Evolutionary conservation across 2,888 invertebrate genomes (phyloP).

Genomic region (Eupeodes luniger): DNA sequence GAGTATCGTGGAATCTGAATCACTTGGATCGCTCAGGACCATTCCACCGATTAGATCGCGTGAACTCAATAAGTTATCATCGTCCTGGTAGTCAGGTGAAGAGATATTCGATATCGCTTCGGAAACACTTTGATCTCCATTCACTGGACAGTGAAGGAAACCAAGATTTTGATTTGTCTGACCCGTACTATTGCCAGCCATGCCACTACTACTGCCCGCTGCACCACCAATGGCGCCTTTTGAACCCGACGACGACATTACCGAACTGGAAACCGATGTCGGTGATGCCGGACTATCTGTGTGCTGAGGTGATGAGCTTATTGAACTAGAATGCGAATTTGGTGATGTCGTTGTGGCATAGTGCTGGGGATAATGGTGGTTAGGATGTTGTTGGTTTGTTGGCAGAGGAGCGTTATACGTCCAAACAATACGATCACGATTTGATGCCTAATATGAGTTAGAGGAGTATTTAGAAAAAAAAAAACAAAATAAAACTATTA

Average conservation of each 20-base stretch:
- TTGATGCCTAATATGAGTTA: slow-evolving; percentile 80
- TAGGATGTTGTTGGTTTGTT: slow-evolving; percentile 83
- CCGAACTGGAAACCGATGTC: slow-evolving; percentile 94
- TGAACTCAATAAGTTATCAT: slow-evolving; percentile 91
- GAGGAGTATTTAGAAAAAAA: slow-evolving; percentile 17
- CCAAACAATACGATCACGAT: slow-evolving; percentile 91
- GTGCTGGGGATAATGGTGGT: slow-evolving; percentile 84
- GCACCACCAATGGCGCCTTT: slow-evolving; percentile 85
- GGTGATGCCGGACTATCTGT: slow-evolving; percentile 92
- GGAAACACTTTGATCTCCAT: slow-evolving; percentile 91
- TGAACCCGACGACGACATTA: slow-evolving; percentile 92
- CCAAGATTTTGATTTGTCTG: slow-evolving; percentile 72
- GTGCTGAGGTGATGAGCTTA: slow-evolving; percentile 85
- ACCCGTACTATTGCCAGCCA: slow-evolving; percentile 78
- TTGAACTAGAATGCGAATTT: slow-evolving; percentile 84
- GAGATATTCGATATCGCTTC: slow-evolving; percentile 95
- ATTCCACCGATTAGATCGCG: slow-evolving; percentile 90
- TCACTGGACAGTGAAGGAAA: slow-evolving; percentile 81
- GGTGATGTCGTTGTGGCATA: slow-evolving; percentile 74
- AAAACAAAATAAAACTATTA: slow-evolving; percentile 21
- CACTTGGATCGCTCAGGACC: slow-evolving; percentile 95
- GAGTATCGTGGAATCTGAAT: slow-evolving; percentile 94
- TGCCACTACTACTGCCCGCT: slow-evolving; percentile 78
- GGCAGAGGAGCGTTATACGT: slow-evolving; percentile 93
- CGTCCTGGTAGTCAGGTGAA: slow-evolving; percentile 95